Evolutionary conservation across 2,888 invertebrate genomes (phyloP), one percentile per base, ranked within the genome.

Genomic region (Cataglyphis cursor): DNA sequence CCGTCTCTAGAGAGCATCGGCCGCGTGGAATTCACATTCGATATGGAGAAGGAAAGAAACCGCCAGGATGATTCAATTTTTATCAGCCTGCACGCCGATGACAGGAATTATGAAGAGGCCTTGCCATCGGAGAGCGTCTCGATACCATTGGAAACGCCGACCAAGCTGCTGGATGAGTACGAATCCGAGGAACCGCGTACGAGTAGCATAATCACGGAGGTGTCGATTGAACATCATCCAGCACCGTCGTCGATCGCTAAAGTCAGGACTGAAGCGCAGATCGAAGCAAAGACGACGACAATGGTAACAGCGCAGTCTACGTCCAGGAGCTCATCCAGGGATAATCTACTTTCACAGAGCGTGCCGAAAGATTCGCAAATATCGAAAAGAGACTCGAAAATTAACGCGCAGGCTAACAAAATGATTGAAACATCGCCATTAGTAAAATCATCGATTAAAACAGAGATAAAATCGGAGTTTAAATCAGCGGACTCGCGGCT

Each of bases 101-200:
- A 92, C 80, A 91, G 91, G 72, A 90, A 89, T 15, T 90, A 92
- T 74, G 92, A 93, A 41, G 91, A 88, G 15, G 93, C 94, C 1
- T 81, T 94, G 78, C 94, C 94, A 0, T 94, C 94, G 66, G 94
- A 94, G 81, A 94, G 93, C 82, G 93, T 94, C 8, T 93, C 94
- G 24, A 94, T 94, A 81, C 94, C 94, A 0, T 44, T 93, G 35
- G 93, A 94, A 54, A 94, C 94, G 0, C 94, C 94, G 41, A 94
- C 94, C 35, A 93, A 94, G 61, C 62, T 94, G 3, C 70, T 94
- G 65, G 94, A 95, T 82, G 94, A 94, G 35, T 93, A 94, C 82
- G 94, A 95, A 24, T 89, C 90, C 38, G 93, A 92, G 65, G 54
- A 38, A 10, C 92, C 88, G 0, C 88, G 83, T 68, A 88, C 85